Conservation (phyloP, 1,140 invertebrate genomes). For the Cotesia typhae region DNA sequence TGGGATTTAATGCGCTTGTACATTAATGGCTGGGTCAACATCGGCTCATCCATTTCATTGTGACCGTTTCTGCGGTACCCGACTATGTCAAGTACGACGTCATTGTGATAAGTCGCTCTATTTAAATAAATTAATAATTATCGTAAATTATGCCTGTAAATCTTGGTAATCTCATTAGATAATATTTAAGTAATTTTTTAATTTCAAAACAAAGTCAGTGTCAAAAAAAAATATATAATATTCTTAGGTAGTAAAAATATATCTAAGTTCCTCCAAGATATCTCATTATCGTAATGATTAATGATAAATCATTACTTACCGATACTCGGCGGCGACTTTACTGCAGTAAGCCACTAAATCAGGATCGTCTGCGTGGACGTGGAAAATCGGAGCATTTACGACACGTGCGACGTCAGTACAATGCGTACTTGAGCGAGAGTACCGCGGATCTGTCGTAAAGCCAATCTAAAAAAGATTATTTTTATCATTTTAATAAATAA, state of each 20-base stretch:
- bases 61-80: slow-evolving; percentile 90
- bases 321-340: slow-evolving; percentile 85
- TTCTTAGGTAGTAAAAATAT: background rate
- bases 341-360: slow-evolving; percentile 88
- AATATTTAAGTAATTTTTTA: background rate
- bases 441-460: slow-evolving; percentile 91
- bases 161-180: background rate
- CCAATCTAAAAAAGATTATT: slow-evolving; percentile 67
- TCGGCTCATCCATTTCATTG: slow-evolving; percentile 94
- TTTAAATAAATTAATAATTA: slow-evolving; percentile 35
- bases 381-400: slow-evolving; percentile 91
- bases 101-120: slow-evolving; percentile 83
- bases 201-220: no score
- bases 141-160: background rate
- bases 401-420: slow-evolving; percentile 85
- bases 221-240: no score
- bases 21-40: slow-evolving; percentile 95
- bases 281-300: background rate
- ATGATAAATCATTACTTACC: slow-evolving; percentile 37
- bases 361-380: slow-evolving; percentile 93
- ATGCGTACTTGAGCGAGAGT: slow-evolving; percentile 72
- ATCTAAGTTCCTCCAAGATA: background rate
- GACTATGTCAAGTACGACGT: slow-evolving; percentile 89
- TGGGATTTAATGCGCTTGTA: slow-evolving; percentile 84
- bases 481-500: background rate